Base-by-base conservation (phyloP, 2,888 invertebrate genomes). In the Thyatira batis region DNA sequence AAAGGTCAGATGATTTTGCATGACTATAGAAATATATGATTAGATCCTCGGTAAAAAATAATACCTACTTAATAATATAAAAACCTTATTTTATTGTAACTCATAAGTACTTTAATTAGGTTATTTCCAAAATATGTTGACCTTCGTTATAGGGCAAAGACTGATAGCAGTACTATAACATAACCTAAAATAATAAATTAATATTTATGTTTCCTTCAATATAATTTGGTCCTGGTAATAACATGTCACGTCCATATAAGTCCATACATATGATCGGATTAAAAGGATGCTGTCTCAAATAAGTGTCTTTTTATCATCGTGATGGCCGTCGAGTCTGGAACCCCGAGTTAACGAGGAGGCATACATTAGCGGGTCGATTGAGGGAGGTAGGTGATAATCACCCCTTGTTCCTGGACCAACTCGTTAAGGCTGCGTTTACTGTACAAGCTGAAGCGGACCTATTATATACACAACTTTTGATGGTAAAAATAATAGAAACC, bases 381-480 rank as follows among this genome's bases (percentile, higher is more conserved):
- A 75, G 70, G 73, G 76, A 69, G 74, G 77, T 67, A 83, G 73
- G 84, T 78, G 85, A 84, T 87, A 85, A 89, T 84, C 79, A 80
- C 73, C 65, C 77, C 67, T 67, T 60, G 60, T 69, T 68, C 74
- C 67, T 71, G 58, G 57, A 67, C 50, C 58, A 64, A 58, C 64
- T 71, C 66, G 70, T 73, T 77, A 62, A 52, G 53, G 63, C 46
- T 53, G 45, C 21, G 58, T 62, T 57, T 25, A 6, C 13, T 50
- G 39, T 51, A 33, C 9, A n/a, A 60, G 55, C 62, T 60, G 48
- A 13, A 28, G 17, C 27, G 4, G n/a, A 33, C n/a, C 13, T 2
- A 33, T 33, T 13, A 13, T 33, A 23, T 0, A 5, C n/a, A n/a
- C 11, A 5, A 11, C 5, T 5, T 1, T 23, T 23, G n/a, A n/a